Evolutionary conservation across 2,113 vertebrate genomes (phyloP), one percentile per base, ranked within the genome.

Genomic region (Ranitomeya variabilis): DNA sequence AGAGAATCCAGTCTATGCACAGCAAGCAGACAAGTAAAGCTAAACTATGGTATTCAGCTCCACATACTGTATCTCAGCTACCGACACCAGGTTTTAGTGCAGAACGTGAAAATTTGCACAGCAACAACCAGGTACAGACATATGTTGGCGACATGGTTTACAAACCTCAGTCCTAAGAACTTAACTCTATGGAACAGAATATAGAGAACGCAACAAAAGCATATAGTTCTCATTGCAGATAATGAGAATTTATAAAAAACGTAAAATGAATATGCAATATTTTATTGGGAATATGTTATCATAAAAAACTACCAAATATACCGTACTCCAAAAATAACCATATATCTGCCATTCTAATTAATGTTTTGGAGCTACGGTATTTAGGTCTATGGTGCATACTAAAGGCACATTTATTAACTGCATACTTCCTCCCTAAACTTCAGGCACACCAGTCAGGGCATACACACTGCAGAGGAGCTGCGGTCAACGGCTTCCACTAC

Each of bases 381-480:
- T 79, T 78, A 54, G 21, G 6, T 73, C 23, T 31, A 37, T 15
- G 3, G 23, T 23, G 12, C 12, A 15, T 45, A 19, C 31, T 37
- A 37, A 45, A 52, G 64, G 59, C 37, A 45, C 37, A 52, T 67
- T 69, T 83, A 69, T 69, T 71, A 45, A 84, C 60, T 80, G 74
- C 45, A 79, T 67, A 80, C 60, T 55, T 79, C 55, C 77, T 7
- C 4, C 31, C 37, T 66, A 52, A 77, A 76, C 62, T 86, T 19
- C 62, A 21, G 62, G 21, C 19, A 66, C 54, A 87, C n/a, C 64
- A 87, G 67, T 87, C 54, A 86, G 78, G 14, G 54, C 21, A 78
- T 62, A 15, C 15, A 80, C 62, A 80, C 85, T 87, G 85, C 85
- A 87, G 85, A 67, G 73, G 76, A 55, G 60, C 76, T 67, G 85